Conservation (phyloP, 2,797 vertebrate species). For the Cynodonichthys magdalenae region DNA sequence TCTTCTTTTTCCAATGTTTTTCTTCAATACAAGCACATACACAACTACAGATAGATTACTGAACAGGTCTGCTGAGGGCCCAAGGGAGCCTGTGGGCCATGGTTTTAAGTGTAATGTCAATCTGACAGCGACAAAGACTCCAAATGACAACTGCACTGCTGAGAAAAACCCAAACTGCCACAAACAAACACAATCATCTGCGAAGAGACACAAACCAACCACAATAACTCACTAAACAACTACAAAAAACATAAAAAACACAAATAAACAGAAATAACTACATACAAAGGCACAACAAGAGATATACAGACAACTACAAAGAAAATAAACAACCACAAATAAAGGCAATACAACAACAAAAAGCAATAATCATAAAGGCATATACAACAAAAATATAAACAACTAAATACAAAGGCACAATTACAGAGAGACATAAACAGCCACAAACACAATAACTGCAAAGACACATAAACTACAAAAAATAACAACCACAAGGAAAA, state of each 20-base stretch:
- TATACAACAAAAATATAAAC: neutral
- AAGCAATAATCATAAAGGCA: neutral
- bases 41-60: conserved; percentile 11
- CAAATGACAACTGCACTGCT: conserved; percentile 14
- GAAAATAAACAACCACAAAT: neutral
- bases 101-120: conserved; percentile 13
- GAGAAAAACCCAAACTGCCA: neutral
- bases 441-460: neutral
- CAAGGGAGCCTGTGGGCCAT: neutral
- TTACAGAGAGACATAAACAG: neutral
- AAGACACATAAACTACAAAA: neutral
- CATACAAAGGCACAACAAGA: neutral
- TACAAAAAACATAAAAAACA: neutral
- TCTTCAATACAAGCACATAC: conserved; percentile 18
- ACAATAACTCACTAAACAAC: neutral
- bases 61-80: neutral
- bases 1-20: conserved; percentile 15
- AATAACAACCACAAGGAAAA: neutral
- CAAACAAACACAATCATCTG: neutral
- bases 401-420: neutral
- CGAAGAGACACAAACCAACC: neutral
- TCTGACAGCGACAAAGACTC: neutral
- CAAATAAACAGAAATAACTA: neutral
- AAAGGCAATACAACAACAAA: neutral
- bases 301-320: neutral